Conservation (phyloP, 2,797 vertebrate genomes). For the Enteromius paludinosus region DNA sequence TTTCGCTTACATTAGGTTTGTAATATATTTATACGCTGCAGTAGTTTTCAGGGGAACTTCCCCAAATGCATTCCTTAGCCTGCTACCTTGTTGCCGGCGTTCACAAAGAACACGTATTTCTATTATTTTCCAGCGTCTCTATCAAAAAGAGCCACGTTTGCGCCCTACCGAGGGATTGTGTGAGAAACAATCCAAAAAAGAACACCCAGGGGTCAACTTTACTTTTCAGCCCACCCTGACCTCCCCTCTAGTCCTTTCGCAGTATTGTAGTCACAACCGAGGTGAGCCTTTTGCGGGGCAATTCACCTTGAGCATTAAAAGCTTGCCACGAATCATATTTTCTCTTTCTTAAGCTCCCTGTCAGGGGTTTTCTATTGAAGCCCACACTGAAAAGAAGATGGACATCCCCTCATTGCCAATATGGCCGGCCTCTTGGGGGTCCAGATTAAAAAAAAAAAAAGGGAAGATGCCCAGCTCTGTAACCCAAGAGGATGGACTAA, state of each 20-base stretch:
- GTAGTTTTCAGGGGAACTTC: not conserved
- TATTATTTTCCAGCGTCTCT: slow-evolving; percentile 22
- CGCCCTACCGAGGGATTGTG: slow-evolving; percentile 40
- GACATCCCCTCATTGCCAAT: slow-evolving; percentile 58
- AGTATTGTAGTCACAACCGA: slow-evolving; percentile 37
- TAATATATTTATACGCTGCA: not conserved
- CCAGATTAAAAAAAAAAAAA: slow-evolving; percentile 52
- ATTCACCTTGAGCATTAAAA: slow-evolving; percentile 57
- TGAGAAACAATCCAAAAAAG: slow-evolving; percentile 39
- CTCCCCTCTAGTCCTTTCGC: slow-evolving; percentile 31
- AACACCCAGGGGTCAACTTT: slow-evolving; percentile 34
- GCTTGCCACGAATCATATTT: slow-evolving; percentile 53
- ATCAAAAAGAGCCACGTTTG: slow-evolving; percentile 25
- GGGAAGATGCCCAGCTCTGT: slow-evolving; percentile 65
- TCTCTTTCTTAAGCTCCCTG: slow-evolving; percentile 42
- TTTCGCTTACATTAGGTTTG: not conserved
- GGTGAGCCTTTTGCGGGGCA: slow-evolving; percentile 36
- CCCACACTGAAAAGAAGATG: slow-evolving; percentile 55
- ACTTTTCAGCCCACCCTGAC: slow-evolving; percentile 27
- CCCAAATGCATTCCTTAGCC: slow-evolving; percentile 3
- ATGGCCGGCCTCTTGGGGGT: slow-evolving; percentile 55
- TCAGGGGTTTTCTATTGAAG: slow-evolving; percentile 46
- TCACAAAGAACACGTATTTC: slow-evolving; percentile 35
- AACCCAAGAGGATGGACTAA: slow-evolving; percentile 80
- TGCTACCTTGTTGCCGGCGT: not conserved